Conservation (phyloP, 2,888 invertebrate genomes). For the Agrochola litura region DNA sequence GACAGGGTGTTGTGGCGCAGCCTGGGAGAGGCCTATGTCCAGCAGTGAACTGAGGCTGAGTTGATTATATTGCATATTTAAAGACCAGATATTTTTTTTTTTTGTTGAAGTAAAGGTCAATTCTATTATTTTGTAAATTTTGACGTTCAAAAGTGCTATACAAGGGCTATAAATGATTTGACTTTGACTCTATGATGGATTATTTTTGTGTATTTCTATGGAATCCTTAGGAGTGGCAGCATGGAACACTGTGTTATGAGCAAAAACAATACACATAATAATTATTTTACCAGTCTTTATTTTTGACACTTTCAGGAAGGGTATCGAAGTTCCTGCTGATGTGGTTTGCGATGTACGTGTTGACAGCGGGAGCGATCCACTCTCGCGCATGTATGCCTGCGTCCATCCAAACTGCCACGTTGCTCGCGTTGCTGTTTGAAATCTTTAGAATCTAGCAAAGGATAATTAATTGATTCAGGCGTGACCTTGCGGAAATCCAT, state of each 20-base stretch:
- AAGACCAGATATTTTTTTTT: too few species aligned
- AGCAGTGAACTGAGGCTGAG: background rate
- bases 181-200: too few species aligned
- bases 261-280: background rate
- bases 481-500: too few species aligned
- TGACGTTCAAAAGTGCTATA: too few species aligned
- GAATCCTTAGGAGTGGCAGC: background rate
- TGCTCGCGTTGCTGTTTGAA: constrained; percentile 92
- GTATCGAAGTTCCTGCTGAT: constrained; percentile 93
- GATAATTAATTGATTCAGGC: too few species aligned
- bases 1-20: background rate
- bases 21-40: background rate
- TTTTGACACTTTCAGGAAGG: constrained; percentile 92
- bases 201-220: background rate
- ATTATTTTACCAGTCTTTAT: constrained; percentile 93
- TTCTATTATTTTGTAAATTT: too few species aligned
- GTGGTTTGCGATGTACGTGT: constrained; percentile 94
- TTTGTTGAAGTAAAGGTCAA: too few species aligned
- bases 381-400: constrained; percentile 97
- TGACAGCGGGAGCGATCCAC: constrained; percentile 96
- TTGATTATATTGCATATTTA: background rate
- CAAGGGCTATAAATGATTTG: too few species aligned
- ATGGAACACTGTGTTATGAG: background rate
- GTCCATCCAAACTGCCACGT: constrained; percentile 93
- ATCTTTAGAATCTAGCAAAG: constrained; percentile 90